A percentile compares a stretch with the other conserved stretches of the same genome.
Evolutionary conservation across 2,113 vertebrate species (phyloP).

Genomic region (Seriola quinqueradiata): DNA sequence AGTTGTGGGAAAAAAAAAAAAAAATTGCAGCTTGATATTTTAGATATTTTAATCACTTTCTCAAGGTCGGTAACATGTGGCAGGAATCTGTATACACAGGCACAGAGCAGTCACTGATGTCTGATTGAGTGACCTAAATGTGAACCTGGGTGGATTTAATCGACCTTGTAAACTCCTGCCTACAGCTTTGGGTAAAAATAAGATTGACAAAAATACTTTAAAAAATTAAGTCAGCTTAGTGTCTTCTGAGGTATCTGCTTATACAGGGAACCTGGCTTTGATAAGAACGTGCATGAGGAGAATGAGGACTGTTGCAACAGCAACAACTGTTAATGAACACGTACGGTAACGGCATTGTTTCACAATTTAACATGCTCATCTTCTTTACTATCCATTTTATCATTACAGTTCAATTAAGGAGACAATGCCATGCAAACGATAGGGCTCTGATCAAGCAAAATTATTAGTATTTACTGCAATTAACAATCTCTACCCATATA

Average conservation of each 20-base stretch:
- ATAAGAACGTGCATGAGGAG: neutral
- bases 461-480: conserved; percentile 1
- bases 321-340: neutral
- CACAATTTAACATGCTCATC: too few relatives aligned
- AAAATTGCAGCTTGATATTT: neutral
- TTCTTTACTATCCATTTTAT: neutral
- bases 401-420: neutral
- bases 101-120: neutral
- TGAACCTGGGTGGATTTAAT: conserved; percentile 13
- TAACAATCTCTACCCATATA: neutral
- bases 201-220: neutral
- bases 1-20: neutral
- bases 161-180: neutral
- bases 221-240: neutral
- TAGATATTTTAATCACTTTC: conserved; percentile 23
- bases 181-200: conserved; percentile 1
- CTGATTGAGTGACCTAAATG: conserved; percentile 1
- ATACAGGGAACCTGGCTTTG: neutral
- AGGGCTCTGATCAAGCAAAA: neutral
- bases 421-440: neutral
- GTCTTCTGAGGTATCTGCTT: neutral
- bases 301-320: neutral
- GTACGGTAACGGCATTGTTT: neutral
- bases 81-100: neutral
- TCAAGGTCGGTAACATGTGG: conserved; percentile 11